Percentiles rank a stretch among this genome's conserved stretches.
Conservation (phyloP, 2,888 invertebrate species). For the Tholera decimalis region DNA sequence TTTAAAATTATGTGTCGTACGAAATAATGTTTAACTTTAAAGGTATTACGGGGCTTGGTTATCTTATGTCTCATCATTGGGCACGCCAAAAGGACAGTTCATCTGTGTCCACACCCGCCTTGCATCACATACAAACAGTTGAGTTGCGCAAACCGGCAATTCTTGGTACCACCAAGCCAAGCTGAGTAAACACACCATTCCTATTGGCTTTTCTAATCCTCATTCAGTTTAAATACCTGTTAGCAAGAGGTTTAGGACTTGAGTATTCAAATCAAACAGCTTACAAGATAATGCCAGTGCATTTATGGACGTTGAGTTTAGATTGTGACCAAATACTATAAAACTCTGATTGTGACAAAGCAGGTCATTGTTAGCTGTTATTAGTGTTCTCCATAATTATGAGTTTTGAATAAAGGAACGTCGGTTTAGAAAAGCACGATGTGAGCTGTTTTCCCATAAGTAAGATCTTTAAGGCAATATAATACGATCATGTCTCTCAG, state of each 20-base stretch:
- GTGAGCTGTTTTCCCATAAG: background rate
- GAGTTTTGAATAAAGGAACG: constrained; percentile 9
- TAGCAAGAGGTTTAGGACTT: constrained; percentile 28
- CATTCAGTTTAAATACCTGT: constrained; percentile 59
- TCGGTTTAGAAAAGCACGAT: constrained; percentile 2
- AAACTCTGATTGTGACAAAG: too few relatives aligned
- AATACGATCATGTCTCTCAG: too few relatives aligned
- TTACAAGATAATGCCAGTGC: constrained; percentile 28
- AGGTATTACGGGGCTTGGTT: constrained; percentile 38
- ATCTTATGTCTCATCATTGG: constrained; percentile 60
- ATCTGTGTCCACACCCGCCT: constrained; percentile 82
- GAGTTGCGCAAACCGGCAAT: constrained; percentile 81
- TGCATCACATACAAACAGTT: constrained; percentile 75
- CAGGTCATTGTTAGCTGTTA: constrained; percentile 9
- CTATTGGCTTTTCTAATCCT: constrained; percentile 70
- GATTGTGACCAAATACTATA: constrained; percentile 17
- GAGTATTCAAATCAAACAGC: constrained; percentile 43
- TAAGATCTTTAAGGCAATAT: too few relatives aligned
- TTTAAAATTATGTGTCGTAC: constrained; percentile 16
- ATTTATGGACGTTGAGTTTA: constrained; percentile 16
- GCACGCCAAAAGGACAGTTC: constrained; percentile 71
- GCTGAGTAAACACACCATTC: constrained; percentile 79
- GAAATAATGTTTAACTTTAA: constrained; percentile 26
- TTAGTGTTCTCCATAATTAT: constrained; percentile 8
- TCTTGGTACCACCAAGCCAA: constrained; percentile 75